These are phyloP conservation scores for Acronicta psi DNA, from an alignment of 2,888 invertebrate genomes.

Conservation along the genomic window DNA sequence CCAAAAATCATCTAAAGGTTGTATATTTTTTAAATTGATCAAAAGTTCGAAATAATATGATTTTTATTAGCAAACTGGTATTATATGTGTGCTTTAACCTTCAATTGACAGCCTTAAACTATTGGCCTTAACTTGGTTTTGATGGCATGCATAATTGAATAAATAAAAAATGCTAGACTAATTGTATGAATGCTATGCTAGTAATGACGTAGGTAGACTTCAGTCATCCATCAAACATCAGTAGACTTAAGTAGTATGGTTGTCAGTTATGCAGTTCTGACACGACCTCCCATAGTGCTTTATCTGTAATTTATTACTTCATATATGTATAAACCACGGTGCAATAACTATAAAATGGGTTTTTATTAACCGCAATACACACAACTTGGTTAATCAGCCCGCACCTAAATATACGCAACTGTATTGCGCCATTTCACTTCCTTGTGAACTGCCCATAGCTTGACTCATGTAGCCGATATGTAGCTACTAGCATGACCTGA, in stretches of 20 bases:
- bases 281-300: no score
- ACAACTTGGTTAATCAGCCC: slow-evolving; percentile 23
- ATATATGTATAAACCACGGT: no score
- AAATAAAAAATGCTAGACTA: slow-evolving; percentile 12
- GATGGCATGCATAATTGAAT: slow-evolving; percentile 8
- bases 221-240: no score
- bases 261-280: no score
- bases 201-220: background rate
- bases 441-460: slow-evolving; percentile 3
- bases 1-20: background rate
- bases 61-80: slow-evolving; percentile 1
- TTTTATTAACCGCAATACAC: slow-evolving; percentile 24
- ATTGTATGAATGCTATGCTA: slow-evolving; percentile 1
- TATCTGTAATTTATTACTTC: no score
- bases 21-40: background rate
- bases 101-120: slow-evolving; percentile 30
- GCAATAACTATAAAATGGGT: background rate
- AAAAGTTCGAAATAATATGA: no score
- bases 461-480: slow-evolving; percentile 3
- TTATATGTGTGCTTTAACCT: slow-evolving; percentile 18
- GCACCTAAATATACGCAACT: slow-evolving; percentile 17
- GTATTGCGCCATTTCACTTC: slow-evolving; percentile 38
- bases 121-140: slow-evolving; percentile 20
- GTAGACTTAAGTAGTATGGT: no score
- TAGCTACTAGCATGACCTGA: slow-evolving; percentile 30